Evolutionary conservation across 2,888 invertebrate species (phyloP).

Genomic region (Himalopsyche tibetana): DNA sequence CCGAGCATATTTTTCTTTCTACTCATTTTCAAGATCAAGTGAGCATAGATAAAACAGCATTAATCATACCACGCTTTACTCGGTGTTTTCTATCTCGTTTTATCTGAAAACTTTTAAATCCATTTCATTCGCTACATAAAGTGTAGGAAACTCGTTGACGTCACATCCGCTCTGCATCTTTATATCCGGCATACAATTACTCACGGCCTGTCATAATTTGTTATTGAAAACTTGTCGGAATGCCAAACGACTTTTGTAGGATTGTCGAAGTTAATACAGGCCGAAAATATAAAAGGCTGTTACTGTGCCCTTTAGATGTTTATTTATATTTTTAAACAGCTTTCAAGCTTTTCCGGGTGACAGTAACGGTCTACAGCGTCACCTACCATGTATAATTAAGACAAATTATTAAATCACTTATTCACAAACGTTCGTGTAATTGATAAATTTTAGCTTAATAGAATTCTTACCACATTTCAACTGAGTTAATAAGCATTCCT

Average conservation of each 20-base stretch:
- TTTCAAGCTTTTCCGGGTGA: too few species aligned
- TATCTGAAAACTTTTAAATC: constrained; percentile 6
- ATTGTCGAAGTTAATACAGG: constrained; percentile 42
- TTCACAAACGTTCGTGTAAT: too few species aligned
- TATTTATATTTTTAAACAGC: too few species aligned
- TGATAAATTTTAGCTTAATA: too few species aligned
- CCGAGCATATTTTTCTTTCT: not conserved
- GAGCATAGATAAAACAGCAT: not conserved
- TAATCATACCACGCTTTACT: constrained; percentile 5
- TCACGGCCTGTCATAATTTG: constrained; percentile 56
- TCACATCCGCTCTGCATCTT: constrained; percentile 49
- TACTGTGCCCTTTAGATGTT: not conserved
- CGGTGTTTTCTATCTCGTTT: constrained; percentile 36
- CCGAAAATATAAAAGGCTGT: not conserved
- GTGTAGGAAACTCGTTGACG: constrained; percentile 35
- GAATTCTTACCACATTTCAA: too few species aligned
- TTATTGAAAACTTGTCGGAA: constrained; percentile 54
- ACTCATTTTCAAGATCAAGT: not conserved
- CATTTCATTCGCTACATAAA: constrained; percentile 48
- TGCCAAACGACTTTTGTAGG: constrained; percentile 11
- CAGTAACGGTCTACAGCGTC: too few species aligned
- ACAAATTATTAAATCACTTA: too few species aligned
- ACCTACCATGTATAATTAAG: too few species aligned
- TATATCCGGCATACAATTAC: constrained; percentile 51
- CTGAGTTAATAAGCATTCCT: too few species aligned